These are phyloP conservation scores for Hydropsyche tenuis DNA, from an alignment of 1,140 invertebrate genomes.

Conservation along the genomic window DNA sequence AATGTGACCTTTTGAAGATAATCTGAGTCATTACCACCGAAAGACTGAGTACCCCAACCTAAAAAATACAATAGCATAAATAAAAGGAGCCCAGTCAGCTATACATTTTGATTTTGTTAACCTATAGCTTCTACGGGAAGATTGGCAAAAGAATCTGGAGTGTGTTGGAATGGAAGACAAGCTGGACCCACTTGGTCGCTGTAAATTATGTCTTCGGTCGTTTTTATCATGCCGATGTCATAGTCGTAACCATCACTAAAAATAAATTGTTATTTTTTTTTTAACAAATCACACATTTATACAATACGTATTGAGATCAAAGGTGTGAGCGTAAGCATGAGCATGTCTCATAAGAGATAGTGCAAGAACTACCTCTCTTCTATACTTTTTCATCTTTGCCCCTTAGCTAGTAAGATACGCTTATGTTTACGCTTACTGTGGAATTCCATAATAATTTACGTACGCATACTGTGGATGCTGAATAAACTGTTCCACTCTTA, in stretches of 20 bases:
- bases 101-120: slow-evolving; percentile 44
- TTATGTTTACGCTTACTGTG: too few relatives aligned
- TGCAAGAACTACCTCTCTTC: too few relatives aligned
- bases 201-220: slow-evolving; percentile 61
- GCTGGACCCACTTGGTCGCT: slow-evolving; percentile 65
- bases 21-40: slow-evolving; percentile 63
- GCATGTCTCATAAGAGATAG: too few relatives aligned
- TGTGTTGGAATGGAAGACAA: slow-evolving; percentile 70
- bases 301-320: too few relatives aligned
- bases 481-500: slow-evolving; percentile 49
- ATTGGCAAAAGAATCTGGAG: slow-evolving; percentile 58
- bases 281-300: neutral
- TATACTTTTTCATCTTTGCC: too few relatives aligned
- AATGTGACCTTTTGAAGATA: slow-evolving; percentile 67
- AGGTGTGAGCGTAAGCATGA: too few relatives aligned
- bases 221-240: slow-evolving; percentile 70
- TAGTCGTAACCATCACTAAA: slow-evolving; percentile 56
- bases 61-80: slow-evolving; percentile 16
- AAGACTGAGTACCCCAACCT: slow-evolving; percentile 72
- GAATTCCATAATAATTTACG: too few relatives aligned
- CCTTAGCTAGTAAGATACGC: too few relatives aligned
- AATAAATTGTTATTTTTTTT: too few relatives aligned
- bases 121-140: slow-evolving; percentile 62
- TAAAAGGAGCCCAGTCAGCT: neutral
- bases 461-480: slow-evolving; percentile 57